phyloP scores from a whole-genome alignment of 2,888 invertebrate species.

The Diarsia brunnea region DNA sequence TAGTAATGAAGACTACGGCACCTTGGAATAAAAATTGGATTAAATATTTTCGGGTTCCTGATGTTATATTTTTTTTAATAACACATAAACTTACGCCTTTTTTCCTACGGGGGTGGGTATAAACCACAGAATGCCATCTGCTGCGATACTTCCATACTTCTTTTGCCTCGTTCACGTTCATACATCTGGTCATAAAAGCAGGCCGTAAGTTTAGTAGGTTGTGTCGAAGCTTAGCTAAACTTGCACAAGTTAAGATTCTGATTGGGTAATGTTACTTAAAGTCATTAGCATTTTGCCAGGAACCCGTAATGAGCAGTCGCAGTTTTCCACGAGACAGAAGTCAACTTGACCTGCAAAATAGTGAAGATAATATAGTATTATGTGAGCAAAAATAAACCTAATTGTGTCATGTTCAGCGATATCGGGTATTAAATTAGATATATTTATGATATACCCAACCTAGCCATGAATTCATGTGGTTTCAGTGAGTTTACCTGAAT shows the following conservation, averaged over 20 bases:
- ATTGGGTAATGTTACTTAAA: neutral
- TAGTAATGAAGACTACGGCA: constrained; percentile 50
- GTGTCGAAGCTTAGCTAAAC: neutral
- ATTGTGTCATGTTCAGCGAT: neutral
- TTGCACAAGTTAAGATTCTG: neutral
- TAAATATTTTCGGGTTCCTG: neutral
- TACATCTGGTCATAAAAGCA: too few species aligned
- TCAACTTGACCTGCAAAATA: neutral
- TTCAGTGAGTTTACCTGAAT: constrained; percentile 43
- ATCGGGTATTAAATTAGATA: neutral
- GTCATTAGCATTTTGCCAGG: neutral
- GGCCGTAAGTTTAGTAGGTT: too few species aligned
- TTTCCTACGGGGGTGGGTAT: neutral
- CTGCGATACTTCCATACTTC: neutral
- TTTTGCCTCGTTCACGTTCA: neutral
- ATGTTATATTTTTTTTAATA: neutral
- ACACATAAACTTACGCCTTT: neutral
- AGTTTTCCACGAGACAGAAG: neutral
- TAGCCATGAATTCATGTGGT: constrained; percentile 50
- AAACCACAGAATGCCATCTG: neutral
- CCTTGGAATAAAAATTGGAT: neutral
- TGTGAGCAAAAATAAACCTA: neutral
- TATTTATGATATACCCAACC: constrained; percentile 10
- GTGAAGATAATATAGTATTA: neutral
- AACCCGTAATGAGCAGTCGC: neutral